A percentile compares a stretch with the other conserved stretches of the same genome.
Conservation (phyloP, 2,113 vertebrate genomes). For the Campylomormyrus tamandua region DNA sequence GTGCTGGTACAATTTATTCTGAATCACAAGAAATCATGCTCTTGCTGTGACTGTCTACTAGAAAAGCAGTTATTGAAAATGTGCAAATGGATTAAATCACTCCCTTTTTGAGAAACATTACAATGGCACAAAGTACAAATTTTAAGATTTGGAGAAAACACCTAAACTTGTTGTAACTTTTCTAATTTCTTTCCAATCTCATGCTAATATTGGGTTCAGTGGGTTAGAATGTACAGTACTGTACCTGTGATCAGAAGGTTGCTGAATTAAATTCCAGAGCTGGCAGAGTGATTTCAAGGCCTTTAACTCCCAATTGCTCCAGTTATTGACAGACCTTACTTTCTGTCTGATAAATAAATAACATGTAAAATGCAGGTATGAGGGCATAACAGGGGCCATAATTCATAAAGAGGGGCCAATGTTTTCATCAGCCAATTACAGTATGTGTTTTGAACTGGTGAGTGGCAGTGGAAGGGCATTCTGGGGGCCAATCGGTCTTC, state of each 20-base stretch:
- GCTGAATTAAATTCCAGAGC: neutral
- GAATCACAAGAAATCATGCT: neutral
- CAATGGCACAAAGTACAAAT: neutral
- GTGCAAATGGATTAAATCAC: neutral
- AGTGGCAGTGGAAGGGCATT: neutral
- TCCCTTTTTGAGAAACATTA: neutral
- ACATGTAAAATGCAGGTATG: neutral
- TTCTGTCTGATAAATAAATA: neutral
- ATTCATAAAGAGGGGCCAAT: neutral
- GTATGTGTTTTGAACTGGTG: neutral
- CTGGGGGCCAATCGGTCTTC: neutral
- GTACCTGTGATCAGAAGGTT: neutral
- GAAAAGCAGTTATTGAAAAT: neutral
- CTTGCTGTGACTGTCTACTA: neutral
- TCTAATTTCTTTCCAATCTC: neutral
- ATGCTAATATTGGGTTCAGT: neutral
- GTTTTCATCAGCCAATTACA: neutral
- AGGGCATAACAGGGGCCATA: neutral
- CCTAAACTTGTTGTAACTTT: neutral
- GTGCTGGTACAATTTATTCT: neutral
- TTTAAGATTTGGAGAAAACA: neutral
- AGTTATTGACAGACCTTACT: neutral
- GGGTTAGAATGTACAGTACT: neutral
- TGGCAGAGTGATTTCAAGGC: neutral
- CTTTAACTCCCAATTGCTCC: neutral